phyloP scores from a whole-genome alignment of 2,113 vertebrate species.

The Arothron firmamentum region DNA sequence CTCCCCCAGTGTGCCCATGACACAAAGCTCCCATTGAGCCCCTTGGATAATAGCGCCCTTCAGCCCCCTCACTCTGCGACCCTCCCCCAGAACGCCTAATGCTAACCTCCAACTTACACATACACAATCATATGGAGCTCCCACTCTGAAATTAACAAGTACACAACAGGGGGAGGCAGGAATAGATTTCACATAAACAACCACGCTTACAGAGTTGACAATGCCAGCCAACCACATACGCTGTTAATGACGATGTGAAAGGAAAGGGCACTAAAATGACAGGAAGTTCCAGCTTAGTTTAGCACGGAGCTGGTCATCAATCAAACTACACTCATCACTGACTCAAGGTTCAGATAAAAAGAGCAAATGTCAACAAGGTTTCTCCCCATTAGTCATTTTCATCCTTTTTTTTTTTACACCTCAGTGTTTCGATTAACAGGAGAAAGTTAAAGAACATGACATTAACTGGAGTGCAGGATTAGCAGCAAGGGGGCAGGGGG shows the following conservation, averaged over 20 bases:
- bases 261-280: constrained; percentile 54
- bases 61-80: constrained; percentile 48
- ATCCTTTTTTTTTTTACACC: not conserved
- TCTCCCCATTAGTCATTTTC: not conserved
- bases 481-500: too few species aligned
- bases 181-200: constrained; percentile 52
- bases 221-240: constrained; percentile 14
- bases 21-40: constrained; percentile 72
- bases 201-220: constrained; percentile 36
- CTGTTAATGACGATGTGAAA: constrained; percentile 29
- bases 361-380: not conserved
- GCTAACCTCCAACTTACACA: constrained; percentile 25
- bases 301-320: constrained; percentile 14
- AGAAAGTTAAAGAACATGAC: too few species aligned
- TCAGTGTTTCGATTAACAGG: not conserved
- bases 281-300: constrained; percentile 51
- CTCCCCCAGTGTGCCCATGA: constrained; percentile 18
- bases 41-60: constrained; percentile 70
- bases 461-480: too few species aligned
- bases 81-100: constrained; percentile 30
- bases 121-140: constrained; percentile 7
- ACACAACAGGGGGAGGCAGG: constrained; percentile 2
- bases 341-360: not conserved
- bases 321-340: constrained; percentile 22
- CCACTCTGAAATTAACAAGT: constrained; percentile 1